phyloP scores from a whole-genome alignment of 1,140 invertebrate genomes.

The Tetramorium parvispinum region DNA sequence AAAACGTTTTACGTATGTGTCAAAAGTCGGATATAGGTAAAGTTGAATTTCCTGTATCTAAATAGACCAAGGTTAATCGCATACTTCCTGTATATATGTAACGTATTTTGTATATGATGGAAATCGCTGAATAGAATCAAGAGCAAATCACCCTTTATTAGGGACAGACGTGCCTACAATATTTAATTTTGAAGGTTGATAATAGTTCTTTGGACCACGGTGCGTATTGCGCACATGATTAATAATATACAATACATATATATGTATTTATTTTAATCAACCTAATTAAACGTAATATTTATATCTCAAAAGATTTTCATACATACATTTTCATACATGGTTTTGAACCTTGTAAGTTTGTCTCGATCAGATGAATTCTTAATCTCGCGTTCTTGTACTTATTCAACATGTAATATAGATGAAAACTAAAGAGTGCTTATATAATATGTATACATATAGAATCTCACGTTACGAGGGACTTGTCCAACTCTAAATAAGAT shows the following conservation, averaged over 20 bases:
- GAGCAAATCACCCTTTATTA: slow-evolving; percentile 15
- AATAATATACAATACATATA: no score
- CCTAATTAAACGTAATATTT: no score
- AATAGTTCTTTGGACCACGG: not conserved
- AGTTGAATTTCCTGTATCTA: slow-evolving; percentile 66
- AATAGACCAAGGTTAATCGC: slow-evolving; percentile 71
- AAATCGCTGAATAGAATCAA: slow-evolving; percentile 35
- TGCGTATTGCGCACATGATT: not conserved
- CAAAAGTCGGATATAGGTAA: slow-evolving; percentile 65
- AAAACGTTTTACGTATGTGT: not conserved
- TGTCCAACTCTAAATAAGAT: not conserved
- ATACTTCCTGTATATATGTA: slow-evolving; percentile 65
- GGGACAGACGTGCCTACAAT: not conserved
- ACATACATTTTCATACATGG: not conserved
- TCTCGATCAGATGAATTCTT: not conserved
- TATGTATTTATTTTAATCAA: no score
- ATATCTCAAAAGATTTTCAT: not conserved
- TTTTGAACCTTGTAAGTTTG: not conserved
- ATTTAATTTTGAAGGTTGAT: not conserved
- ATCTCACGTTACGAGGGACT: not conserved
- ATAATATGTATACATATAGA: not conserved
- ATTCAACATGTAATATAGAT: not conserved
- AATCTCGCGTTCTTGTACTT: not conserved
- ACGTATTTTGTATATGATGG: slow-evolving; percentile 32
- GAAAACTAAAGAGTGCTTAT: not conserved